A percentile compares a stretch with the other conserved stretches of the same genome.
These are phyloP conservation scores for Percopsis transmontana DNA, from an alignment of 2,113 vertebrate genomes.

Conservation along the genomic window DNA sequence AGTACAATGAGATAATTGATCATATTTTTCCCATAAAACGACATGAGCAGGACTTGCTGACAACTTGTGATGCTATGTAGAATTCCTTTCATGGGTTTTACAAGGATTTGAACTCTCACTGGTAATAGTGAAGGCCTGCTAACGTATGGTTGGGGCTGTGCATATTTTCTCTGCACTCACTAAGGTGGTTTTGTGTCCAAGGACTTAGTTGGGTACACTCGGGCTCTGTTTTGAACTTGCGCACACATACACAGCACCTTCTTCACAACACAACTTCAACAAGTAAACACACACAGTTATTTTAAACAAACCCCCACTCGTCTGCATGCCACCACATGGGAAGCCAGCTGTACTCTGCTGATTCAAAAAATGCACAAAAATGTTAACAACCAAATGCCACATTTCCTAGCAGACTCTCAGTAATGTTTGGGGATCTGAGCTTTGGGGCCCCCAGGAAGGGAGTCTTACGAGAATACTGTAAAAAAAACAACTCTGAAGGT, in stretches of 20 bases:
- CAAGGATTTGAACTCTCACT: neutral
- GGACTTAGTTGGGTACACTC: slow-evolving; percentile 39
- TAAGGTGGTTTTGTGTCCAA: slow-evolving; percentile 47
- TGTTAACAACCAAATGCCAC: slow-evolving; percentile 74
- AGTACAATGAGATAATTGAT: too few relatives aligned
- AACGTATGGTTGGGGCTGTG: slow-evolving; percentile 23
- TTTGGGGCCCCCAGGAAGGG: slow-evolving; percentile 41
- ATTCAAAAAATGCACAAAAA: slow-evolving; percentile 66
- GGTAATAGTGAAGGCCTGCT: neutral
- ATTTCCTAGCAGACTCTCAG: slow-evolving; percentile 51
- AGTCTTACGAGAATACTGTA: slow-evolving; percentile 17
- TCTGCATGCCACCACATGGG: slow-evolving; percentile 49
- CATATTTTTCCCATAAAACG: too few relatives aligned
- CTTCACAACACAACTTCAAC: slow-evolving; percentile 32
- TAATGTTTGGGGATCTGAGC: slow-evolving; percentile 50
- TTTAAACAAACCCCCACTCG: slow-evolving; percentile 35
- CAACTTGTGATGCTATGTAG: too few relatives aligned
- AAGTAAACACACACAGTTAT: slow-evolving; percentile 32
- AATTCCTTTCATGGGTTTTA: too few relatives aligned
- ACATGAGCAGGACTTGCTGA: too few relatives aligned
- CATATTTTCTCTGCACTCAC: slow-evolving; percentile 60
- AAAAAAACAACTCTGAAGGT: slow-evolving; percentile 13
- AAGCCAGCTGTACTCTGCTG: slow-evolving; percentile 63
- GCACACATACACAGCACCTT: slow-evolving; percentile 18
- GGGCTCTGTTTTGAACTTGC: slow-evolving; percentile 30